Evolutionary conservation across 2,888 invertebrate species (phyloP), one percentile per base, ranked within the genome.

Genomic region (Drosophila nr. perissopoda): DNA sequence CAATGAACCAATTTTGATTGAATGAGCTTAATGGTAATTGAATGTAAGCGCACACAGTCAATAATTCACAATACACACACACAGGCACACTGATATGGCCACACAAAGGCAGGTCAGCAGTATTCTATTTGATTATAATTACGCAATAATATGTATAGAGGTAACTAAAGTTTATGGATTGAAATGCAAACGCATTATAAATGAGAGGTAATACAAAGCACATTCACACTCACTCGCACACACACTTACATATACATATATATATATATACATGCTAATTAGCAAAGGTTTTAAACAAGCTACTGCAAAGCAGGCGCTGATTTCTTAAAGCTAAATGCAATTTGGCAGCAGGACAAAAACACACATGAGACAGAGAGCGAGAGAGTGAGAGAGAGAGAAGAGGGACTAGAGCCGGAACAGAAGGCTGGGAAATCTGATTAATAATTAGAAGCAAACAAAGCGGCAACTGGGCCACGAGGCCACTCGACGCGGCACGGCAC

Each of bases 381-480:
- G 52, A 4, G 1, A 18, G 25, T 4, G 33, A 1, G 11, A n/a
- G 34, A 13, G 16, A 33, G 33, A 21, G 21, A 13, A 21, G 16
- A 10, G 18, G 13, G 18, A 51, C 7, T 27, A 18, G 25, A 53
- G 34, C 53, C 25, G 16, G 34, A 36, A 53, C 25, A 54, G 25
- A 34, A 11, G 36, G 25, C 54, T 18, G 25, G 18, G 10, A 36
- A 54, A 54, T 54, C 54, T 34, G 54, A 54, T 34, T 54, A 54
- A 54, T 54, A 85, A 85, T 85, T 85, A 87, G 85, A 85, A 83
- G 76, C 81, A 81, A 85, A 81, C 83, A 85, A 70, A 69, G 69
- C 65, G 63, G 66, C 59, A 57, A 63, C 59, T 67, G 57, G 65
- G 57, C 36, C 54, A 54, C 66, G 53, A 21, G 65, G 52, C 59